phyloP scores from a whole-genome alignment of 92 coral and sea anemone species.

The Bergia puertoricense region DNA sequence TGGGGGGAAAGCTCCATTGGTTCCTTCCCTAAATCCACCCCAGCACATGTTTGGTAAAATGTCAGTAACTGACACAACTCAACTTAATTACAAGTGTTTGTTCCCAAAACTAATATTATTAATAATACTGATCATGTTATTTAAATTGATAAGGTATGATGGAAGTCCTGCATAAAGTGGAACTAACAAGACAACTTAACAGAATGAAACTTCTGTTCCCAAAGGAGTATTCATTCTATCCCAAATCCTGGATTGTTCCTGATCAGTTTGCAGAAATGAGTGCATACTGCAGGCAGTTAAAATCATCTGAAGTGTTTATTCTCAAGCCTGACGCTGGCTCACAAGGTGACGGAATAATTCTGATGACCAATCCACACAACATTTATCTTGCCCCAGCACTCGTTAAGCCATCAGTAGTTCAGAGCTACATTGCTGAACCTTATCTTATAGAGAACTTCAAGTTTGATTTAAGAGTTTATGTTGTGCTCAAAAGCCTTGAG shows the following conservation, averaged over 20 bases:
- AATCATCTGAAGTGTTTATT: constrained; percentile 59
- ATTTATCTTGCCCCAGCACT: constrained; percentile 66
- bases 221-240: constrained; percentile 74
- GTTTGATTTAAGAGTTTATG: constrained; percentile 85
- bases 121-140: neutral
- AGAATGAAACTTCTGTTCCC: constrained; percentile 82
- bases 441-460: constrained; percentile 76
- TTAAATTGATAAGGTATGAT: constrained; percentile 66
- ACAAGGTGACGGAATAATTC: constrained; percentile 85
- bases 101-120: no score
- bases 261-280: constrained; percentile 76
- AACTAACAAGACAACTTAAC: constrained; percentile 73
- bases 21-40: no score
- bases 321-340: constrained; percentile 87
- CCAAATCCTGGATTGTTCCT: constrained; percentile 85
- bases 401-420: constrained; percentile 68
- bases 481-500: constrained; percentile 73
- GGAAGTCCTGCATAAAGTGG: constrained; percentile 76
- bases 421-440: constrained; percentile 74
- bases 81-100: neutral
- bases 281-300: constrained; percentile 45
- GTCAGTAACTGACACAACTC: neutral
- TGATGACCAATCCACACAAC: constrained; percentile 69
- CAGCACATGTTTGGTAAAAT: no score
- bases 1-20: no score